Conservation (phyloP, 1,140 invertebrate species). For the Papilio polyxenes region DNA sequence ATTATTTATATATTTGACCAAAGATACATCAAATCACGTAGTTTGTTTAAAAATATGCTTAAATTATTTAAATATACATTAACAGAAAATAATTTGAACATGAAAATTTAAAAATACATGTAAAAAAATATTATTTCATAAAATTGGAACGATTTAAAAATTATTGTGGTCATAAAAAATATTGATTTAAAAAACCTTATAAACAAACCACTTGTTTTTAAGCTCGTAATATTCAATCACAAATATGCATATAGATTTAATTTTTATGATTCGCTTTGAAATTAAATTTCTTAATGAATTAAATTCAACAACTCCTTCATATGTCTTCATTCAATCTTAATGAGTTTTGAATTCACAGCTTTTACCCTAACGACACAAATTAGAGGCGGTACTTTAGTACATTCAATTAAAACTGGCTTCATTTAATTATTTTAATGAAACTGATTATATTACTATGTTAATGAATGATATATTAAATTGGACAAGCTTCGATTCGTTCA, state of each 20-base stretch:
- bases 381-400: background rate
- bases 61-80: background rate
- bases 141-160: too few relatives aligned
- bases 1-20: background rate
- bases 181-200: background rate
- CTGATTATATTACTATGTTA: background rate
- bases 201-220: background rate
- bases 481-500: background rate
- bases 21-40: background rate
- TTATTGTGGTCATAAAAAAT: too few relatives aligned
- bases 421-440: constrained; percentile 2
- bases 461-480: background rate
- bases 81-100: background rate
- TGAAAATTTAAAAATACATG: background rate
- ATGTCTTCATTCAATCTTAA: constrained; percentile 15
- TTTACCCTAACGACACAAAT: constrained; percentile 13
- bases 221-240: background rate
- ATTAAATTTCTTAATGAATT: background rate
- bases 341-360: background rate
- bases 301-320: background rate
- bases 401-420: background rate
- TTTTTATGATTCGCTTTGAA: background rate
- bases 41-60: background rate
- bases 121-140: background rate
- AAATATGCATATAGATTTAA: background rate